A percentile compares a stretch with the other conserved stretches of the same genome.
Conservation (phyloP, 1,140 invertebrate genomes). For the Cotesia vestalis region DNA sequence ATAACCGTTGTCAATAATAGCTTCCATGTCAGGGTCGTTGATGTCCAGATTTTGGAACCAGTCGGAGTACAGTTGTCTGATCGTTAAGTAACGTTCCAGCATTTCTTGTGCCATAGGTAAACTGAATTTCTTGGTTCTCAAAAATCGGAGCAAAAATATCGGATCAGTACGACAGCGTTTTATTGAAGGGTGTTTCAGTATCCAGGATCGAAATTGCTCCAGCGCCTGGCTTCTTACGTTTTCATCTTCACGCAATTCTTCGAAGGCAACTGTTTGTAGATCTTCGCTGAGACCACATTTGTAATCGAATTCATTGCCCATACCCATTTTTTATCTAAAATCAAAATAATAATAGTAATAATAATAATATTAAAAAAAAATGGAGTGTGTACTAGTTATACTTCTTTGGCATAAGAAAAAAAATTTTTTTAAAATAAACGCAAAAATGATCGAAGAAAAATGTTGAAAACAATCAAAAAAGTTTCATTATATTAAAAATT, state of each 20-base stretch:
- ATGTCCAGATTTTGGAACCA: constrained; percentile 85
- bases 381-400: too few species aligned
- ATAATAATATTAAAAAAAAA: constrained; percentile 3
- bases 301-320: constrained; percentile 49
- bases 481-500: too few species aligned
- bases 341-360: neutral
- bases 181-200: constrained; percentile 78
- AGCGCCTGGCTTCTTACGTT: constrained; percentile 74
- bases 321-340: constrained; percentile 42
- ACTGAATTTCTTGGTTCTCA: constrained; percentile 87
- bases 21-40: constrained; percentile 74
- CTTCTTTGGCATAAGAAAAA: too few species aligned
- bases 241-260: constrained; percentile 79
- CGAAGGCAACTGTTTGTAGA: constrained; percentile 69
- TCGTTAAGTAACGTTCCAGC: constrained; percentile 84
- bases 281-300: constrained; percentile 59
- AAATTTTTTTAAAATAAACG: too few species aligned
- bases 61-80: constrained; percentile 80
- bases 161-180: constrained; percentile 80
- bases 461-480: too few species aligned
- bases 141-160: constrained; percentile 82
- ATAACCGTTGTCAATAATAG: constrained; percentile 84
- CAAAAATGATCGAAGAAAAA: too few species aligned
- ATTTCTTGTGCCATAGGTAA: constrained; percentile 84
- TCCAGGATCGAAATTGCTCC: constrained; percentile 79